Base-by-base conservation (phyloP, 2,888 invertebrate species). In the Drosophila cyrtoloma region DNA sequence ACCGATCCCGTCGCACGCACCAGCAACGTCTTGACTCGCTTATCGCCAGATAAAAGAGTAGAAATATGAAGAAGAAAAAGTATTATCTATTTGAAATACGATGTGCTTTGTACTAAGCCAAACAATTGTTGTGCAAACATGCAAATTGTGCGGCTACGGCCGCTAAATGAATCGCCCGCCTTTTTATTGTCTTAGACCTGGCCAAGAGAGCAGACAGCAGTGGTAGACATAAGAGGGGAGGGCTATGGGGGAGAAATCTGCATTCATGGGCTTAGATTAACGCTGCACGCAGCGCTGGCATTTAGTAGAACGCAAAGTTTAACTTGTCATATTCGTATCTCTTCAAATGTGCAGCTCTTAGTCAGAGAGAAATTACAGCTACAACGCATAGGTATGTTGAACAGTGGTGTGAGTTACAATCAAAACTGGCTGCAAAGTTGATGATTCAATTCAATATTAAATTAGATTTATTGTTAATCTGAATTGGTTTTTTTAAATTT, bases 91-190 rank as follows among this genome's bases (percentile, higher is more conserved):
- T 81, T 89, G 82, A 89, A 86, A 84, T 84, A 83, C 84, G 77
- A 75, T 56, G 74, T 76, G 79, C 90, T 87, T 88, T 78, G 83
- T 78, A 75, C 71, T 50, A 86, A 77, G 77, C 84, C 84, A 84
- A 84, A 84, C 87, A 91, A 91, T 90, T 91, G 90, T 84, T 89
- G 84, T 77, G 87, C 89, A 91, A 90, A 91, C 91, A 90, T 90
- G 91, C 90, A 90, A 91, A 90, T 90, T 91, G 84, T 82, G 75
- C 79, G 77, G 71, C 78, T 61, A 65, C 66, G 55, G 51, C 84
- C 75, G 85, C 82, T 88, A 85, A 89, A 87, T 83, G 86, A 86
- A 81, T 82, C 82, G 82, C 81, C 89, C 86, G 89, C 86, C 84
- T 90, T 77, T 75, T 81, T 86, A 86, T 81, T 86, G 84, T 86